A percentile compares a stretch with the other conserved stretches of the same genome.
Conservation (phyloP, 92 coral and sea anemone genomes). For the Umimayanthus kanabou region DNA sequence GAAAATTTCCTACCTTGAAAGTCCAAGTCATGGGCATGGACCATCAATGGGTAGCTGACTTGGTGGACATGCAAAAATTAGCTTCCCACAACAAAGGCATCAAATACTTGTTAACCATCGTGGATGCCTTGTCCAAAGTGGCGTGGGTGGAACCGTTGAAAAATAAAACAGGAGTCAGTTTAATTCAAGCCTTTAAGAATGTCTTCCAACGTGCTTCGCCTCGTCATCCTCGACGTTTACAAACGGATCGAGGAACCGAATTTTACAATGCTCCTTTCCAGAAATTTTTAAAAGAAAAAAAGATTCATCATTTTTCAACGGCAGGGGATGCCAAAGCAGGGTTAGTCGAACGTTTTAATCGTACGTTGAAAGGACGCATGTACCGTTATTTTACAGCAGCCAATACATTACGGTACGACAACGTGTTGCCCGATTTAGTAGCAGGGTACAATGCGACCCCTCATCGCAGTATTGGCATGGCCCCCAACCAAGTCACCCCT, state of each 20-base stretch:
- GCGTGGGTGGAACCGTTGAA: conserved; percentile 60
- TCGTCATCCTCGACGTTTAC: conserved; percentile 30
- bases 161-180: conserved; percentile 25
- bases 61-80: conserved; percentile 19
- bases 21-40: neutral
- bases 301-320: conserved; percentile 34
- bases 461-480: conserved; percentile 38
- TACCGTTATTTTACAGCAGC: conserved; percentile 48
- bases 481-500: conserved; percentile 27
- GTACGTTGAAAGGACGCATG: conserved; percentile 43
- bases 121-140: conserved; percentile 47
- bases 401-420: conserved; percentile 37
- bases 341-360: conserved; percentile 49
- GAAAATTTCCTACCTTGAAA: neutral
- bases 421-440: conserved; percentile 38
- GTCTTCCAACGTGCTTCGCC: conserved; percentile 2
- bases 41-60: too few species aligned
- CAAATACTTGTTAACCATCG: neutral
- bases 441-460: conserved; percentile 22
- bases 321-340: conserved; percentile 36
- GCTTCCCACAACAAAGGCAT: neutral
- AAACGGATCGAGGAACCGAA: conserved; percentile 55
- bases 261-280: conserved; percentile 41
- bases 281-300: neutral
- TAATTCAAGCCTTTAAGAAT: neutral